Evolutionary conservation across 2,797 vertebrate genomes (phyloP).

Genomic region (Bufotes viridis): DNA sequence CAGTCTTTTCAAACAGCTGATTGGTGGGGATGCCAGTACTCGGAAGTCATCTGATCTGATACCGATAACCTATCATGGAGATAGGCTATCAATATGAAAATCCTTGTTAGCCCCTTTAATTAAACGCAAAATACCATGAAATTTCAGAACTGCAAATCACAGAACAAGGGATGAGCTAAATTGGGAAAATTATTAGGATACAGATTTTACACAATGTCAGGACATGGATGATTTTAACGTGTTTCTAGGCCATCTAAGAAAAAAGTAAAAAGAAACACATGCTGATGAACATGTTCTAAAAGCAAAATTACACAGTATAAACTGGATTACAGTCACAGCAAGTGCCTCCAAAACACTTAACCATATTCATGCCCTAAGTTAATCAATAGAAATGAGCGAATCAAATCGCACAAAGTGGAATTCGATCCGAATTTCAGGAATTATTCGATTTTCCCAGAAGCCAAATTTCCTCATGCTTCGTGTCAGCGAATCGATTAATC

Average conservation of each 20-base stretch:
- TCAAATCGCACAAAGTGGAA: too few species aligned
- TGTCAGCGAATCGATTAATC: too few species aligned
- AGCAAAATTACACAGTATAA: background rate
- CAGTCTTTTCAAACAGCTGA: too few species aligned
- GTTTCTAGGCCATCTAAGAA: background rate
- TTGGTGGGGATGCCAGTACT: too few species aligned
- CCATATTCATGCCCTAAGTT: background rate
- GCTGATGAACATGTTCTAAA: constrained; percentile 18
- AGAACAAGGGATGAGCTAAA: background rate
- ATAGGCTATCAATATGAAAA: too few species aligned
- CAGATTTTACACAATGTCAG: background rate
- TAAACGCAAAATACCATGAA: background rate
- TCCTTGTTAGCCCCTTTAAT: background rate
- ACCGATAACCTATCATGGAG: too few species aligned
- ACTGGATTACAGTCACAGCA: background rate
- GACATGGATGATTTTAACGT: background rate
- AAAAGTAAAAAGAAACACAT: background rate
- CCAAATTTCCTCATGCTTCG: too few species aligned
- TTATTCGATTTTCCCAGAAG: too few species aligned
- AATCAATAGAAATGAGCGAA: constrained; percentile 13
- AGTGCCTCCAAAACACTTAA: background rate
- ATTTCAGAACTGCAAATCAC: background rate
- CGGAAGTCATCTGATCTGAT: too few species aligned
- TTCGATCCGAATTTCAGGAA: too few species aligned
- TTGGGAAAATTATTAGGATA: background rate